Evolutionary conservation across 2,888 invertebrate species (phyloP).

Genomic region (Galerucella pusilla): DNA sequence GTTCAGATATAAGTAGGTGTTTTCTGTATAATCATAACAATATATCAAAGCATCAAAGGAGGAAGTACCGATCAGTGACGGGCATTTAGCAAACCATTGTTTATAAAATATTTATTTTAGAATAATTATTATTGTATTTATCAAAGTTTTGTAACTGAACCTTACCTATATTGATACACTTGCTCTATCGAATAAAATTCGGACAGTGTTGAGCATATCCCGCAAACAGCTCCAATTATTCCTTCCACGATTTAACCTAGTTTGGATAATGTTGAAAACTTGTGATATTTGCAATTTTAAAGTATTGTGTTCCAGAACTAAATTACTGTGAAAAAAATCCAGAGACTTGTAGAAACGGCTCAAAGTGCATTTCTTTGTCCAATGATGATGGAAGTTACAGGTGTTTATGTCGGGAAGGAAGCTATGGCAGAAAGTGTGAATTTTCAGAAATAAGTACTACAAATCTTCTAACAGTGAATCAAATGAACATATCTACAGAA

Average conservation of each 20-base stretch:
- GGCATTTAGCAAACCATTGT: too few relatives aligned
- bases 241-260: neutral
- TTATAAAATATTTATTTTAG: too few relatives aligned
- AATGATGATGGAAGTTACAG: slow-evolving; percentile 81
- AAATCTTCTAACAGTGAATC: slow-evolving; percentile 32
- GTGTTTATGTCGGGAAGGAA: slow-evolving; percentile 81
- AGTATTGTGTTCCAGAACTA: slow-evolving; percentile 69
- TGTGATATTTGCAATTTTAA: neutral
- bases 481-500: neutral
- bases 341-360: slow-evolving; percentile 81
- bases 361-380: slow-evolving; percentile 82
- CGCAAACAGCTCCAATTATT: neutral
- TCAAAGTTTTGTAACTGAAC: too few relatives aligned
- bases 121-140: too few relatives aligned
- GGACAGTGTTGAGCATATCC: too few relatives aligned
- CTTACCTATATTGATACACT: too few relatives aligned
- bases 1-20: too few relatives aligned
- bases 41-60: too few relatives aligned
- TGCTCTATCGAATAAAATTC: too few relatives aligned
- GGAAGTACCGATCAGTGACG: too few relatives aligned
- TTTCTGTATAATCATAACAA: too few relatives aligned
- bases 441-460: slow-evolving; percentile 62
- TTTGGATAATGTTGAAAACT: neutral
- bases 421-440: slow-evolving; percentile 82
- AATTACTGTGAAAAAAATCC: slow-evolving; percentile 86